These are phyloP conservation scores for Ivindomyrus marchei DNA, from an alignment of 2,113 vertebrate genomes.

Conservation along the genomic window DNA sequence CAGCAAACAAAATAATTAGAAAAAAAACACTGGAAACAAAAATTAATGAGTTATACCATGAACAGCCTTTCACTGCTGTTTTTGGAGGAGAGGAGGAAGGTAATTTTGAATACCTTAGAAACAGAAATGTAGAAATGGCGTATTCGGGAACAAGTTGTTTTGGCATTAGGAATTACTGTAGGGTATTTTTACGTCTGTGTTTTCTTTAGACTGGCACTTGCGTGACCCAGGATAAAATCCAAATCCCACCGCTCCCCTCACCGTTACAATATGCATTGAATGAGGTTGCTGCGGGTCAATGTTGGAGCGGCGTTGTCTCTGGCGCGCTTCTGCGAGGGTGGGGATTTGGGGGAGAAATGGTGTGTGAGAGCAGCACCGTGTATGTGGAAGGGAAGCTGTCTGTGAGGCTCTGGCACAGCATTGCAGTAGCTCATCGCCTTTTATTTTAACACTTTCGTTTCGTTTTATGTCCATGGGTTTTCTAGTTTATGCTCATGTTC, in stretches of 20 bases:
- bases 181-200: not conserved
- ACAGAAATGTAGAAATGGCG: not conserved
- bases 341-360: constrained; percentile 42
- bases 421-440: constrained; percentile 41
- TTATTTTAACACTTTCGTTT: constrained; percentile 22
- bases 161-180: not conserved
- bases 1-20: not conserved
- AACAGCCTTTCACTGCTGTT: not conserved
- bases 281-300: constrained; percentile 51
- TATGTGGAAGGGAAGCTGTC: constrained; percentile 47
- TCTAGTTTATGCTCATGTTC: constrained; percentile 43
- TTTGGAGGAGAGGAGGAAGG: not conserved
- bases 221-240: constrained; percentile 32
- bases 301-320: constrained; percentile 29
- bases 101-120: not conserved
- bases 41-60: not conserved
- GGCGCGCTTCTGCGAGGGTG: constrained; percentile 51
- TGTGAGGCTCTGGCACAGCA: constrained; percentile 57
- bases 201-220: not conserved
- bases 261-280: constrained; percentile 22
- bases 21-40: not conserved
- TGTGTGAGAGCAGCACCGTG: constrained; percentile 36
- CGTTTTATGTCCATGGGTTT: constrained; percentile 33
- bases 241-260: constrained; percentile 49
- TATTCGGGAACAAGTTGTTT: not conserved